Base-by-base conservation (phyloP, 2,797 vertebrate genomes). In the Molossus molossus region DNA sequence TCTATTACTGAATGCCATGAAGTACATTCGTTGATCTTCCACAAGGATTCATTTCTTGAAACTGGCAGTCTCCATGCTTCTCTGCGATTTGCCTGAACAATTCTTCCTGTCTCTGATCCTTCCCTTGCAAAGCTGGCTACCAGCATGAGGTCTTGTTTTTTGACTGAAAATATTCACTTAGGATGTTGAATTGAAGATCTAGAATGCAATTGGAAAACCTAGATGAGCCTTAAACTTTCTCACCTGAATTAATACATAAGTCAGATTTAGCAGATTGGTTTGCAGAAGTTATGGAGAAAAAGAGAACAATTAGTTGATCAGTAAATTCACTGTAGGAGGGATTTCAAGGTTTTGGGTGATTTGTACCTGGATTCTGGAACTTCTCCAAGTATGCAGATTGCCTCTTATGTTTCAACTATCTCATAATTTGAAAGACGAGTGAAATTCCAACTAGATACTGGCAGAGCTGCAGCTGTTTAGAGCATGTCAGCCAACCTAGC, bases 141-240 rank as follows among this genome's bases (percentile, higher is more conserved):
- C 90, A 97, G 94, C 88, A 89, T 76, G 45, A 94, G 40, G 67
- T 75, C 92, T 97, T 97, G 57, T 97, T 96, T 97, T 95, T 58
- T 93, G 57, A 62, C 76, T 97, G 81, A 95, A 97, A 90, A 94
- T 81, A 97, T 91, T 94, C 86, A 96, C 64, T 94, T 58, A 70
- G 40, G 48, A 73, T 97, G 60, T 84, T 96, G 48, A 96, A 73
- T 73, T 82, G 2, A 80, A 69, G 55, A 70, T 93, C 12, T 75
- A 73, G 40, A 33, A 91, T 90, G 53, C 82, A 97, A 94, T 21
- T 92, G 77, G 25, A 91, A 97, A 95, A 57, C 37, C 48, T 92
- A 94, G 97, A 97, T 96, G 86, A 98, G 88, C 85, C 9, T 57
- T 45, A 81, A 53, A 55, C 64, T 94, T 96, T 97, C 88, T 97